These are phyloP conservation scores for Puma concolor DNA, from an alignment of 2,113 vertebrate genomes.

Conservation along the genomic window DNA sequence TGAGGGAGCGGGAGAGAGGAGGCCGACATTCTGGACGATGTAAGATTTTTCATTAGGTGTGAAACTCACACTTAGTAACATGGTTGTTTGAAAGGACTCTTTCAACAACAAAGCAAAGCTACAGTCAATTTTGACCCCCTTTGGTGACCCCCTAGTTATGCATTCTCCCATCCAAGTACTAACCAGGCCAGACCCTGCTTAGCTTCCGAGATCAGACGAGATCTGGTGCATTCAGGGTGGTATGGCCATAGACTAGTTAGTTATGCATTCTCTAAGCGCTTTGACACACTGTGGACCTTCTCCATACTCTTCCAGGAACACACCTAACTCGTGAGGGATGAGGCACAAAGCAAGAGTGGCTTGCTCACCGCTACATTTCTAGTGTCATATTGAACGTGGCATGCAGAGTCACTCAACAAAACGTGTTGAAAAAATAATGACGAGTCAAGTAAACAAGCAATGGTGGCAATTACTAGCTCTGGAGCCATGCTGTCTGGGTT, in stretches of 20 bases:
- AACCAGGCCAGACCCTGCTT: too few relatives aligned
- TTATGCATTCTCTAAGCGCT: background rate
- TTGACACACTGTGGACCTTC: background rate
- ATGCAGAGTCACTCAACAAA: background rate
- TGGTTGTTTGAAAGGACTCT: background rate
- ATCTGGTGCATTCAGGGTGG: too few relatives aligned
- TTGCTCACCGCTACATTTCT: background rate
- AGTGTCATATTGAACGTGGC: background rate
- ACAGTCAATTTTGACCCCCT: background rate
- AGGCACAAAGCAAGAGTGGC: background rate
- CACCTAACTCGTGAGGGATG: background rate
- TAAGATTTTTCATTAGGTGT: background rate
- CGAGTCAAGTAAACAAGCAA: background rate
- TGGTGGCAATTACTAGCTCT: background rate
- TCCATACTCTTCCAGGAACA: background rate
- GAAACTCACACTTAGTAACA: background rate
- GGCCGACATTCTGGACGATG: background rate
- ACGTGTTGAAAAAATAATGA: background rate
- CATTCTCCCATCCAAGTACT: background rate
- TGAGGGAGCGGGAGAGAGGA: background rate
- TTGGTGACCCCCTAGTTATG: background rate
- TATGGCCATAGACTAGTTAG: too few relatives aligned
- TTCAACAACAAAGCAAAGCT: background rate
- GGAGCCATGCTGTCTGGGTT: background rate
- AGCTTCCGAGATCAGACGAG: too few relatives aligned